phyloP scores from a whole-genome alignment of 1,140 invertebrate genomes.

The Euura saliciscinereae region DNA sequence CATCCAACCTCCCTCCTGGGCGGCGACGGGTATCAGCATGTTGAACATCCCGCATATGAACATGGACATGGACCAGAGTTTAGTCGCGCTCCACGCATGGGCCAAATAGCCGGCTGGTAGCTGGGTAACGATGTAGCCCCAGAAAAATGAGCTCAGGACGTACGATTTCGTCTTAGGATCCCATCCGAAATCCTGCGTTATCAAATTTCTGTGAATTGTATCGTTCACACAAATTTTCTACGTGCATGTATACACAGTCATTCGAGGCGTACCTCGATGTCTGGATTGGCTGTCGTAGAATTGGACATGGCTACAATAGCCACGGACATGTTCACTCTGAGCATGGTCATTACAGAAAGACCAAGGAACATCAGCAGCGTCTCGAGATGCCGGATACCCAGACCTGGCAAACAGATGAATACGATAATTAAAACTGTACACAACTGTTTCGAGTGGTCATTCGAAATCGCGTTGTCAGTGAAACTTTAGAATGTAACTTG shows the following conservation, averaged over 20 bases:
- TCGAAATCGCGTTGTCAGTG: too few species aligned
- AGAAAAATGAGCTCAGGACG: conserved; percentile 88
- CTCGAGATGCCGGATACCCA: conserved; percentile 70
- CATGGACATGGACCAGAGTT: conserved; percentile 86
- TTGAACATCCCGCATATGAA: conserved; percentile 85
- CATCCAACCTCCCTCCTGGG: conserved; percentile 64
- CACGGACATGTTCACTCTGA: conserved; percentile 72
- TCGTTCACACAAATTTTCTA: background rate
- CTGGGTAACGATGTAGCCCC: conserved; percentile 88
- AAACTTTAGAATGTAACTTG: too few species aligned
- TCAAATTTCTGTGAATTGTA: too few species aligned
- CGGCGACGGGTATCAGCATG: conserved; percentile 75
- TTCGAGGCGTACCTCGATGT: conserved; percentile 32
- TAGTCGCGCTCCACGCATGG: conserved; percentile 82
- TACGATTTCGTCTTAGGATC: conserved; percentile 77
- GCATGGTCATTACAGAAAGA: conserved; percentile 66
- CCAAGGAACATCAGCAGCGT: conserved; percentile 67
- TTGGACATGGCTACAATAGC: conserved; percentile 71
- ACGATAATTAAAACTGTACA: too few species aligned
- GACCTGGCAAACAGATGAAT: conserved; percentile 5
- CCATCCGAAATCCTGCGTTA: conserved; percentile 78
- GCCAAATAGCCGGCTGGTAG: conserved; percentile 88
- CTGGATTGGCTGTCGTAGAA: conserved; percentile 22
- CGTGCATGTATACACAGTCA: too few species aligned
- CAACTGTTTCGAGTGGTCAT: too few species aligned